A percentile compares a stretch with the other conserved stretches of the same genome.
phyloP scores from a whole-genome alignment of 2,113 vertebrate genomes.

The Litocranius walleri region DNA sequence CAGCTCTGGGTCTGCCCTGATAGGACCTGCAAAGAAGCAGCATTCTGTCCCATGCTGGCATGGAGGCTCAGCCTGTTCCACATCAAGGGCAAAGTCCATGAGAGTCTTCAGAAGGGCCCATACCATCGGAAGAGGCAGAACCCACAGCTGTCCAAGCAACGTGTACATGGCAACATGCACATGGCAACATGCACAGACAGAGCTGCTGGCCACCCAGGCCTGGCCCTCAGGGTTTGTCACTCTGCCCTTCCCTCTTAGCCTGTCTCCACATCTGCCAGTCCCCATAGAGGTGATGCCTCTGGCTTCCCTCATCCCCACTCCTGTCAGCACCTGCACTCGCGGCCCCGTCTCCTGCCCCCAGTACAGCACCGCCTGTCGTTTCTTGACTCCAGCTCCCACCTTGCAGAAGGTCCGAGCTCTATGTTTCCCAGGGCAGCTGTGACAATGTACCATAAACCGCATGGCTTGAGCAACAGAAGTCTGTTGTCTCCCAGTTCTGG shows the following conservation, averaged over 20 bases:
- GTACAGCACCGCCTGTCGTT: background rate
- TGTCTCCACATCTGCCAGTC: background rate
- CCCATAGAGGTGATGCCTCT: no score
- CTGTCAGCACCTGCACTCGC: background rate
- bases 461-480: background rate
- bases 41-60: background rate
- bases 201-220: background rate
- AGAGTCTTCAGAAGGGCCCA: background rate
- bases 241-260: background rate
- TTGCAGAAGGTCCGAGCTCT: background rate
- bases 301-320: fast-evolving
- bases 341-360: background rate
- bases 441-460: background rate
- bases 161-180: background rate
- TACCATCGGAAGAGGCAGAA: background rate
- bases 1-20: background rate
- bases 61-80: no score
- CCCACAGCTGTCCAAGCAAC: background rate
- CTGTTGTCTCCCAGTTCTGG: background rate
- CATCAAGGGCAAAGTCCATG: background rate
- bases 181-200: background rate
- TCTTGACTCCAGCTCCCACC: background rate
- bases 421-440: background rate
- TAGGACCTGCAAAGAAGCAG: background rate
- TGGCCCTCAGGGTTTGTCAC: background rate